Percentiles rank a stretch among this genome's conserved stretches.
Evolutionary conservation across 2,113 vertebrate species (phyloP).

Genomic region (Struthio camelus): DNA sequence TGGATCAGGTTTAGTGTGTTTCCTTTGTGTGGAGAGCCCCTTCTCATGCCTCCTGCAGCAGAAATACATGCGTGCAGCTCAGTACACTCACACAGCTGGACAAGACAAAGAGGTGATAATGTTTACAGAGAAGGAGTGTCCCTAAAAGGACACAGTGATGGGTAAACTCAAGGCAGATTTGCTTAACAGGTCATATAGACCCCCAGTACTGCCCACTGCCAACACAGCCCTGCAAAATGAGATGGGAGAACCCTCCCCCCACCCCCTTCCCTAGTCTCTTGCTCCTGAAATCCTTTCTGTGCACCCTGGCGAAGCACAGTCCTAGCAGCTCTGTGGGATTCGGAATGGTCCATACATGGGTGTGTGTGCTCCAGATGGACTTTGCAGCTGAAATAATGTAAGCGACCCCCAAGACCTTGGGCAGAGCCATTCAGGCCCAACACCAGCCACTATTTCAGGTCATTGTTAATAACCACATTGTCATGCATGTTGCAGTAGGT

Average conservation of each 20-base stretch:
- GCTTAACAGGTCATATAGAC: not conserved
- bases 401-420: not conserved
- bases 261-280: not conserved
- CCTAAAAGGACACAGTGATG: not conserved
- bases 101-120: conserved; percentile 46
- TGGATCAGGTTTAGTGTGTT: not conserved
- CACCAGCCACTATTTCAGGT: conserved; percentile 69
- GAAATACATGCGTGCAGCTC: conserved; percentile 51
- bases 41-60: not conserved
- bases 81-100: conserved; percentile 62
- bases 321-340: not conserved
- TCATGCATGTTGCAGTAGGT: conserved; percentile 82
- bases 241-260: not conserved
- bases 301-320: not conserved
- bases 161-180: conserved; percentile 39
- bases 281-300: not conserved
- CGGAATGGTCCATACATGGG: not conserved
- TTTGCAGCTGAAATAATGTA: not conserved
- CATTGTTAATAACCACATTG: conserved; percentile 87
- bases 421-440: not conserved
- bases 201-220: not conserved
- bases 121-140: conserved; percentile 29
- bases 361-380: not conserved
- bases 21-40: not conserved
- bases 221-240: not conserved